A percentile compares a stretch with the other conserved stretches of the same genome.
Evolutionary conservation across 2,888 invertebrate genomes (phyloP).

Genomic region (Drosophila leonis): DNA sequence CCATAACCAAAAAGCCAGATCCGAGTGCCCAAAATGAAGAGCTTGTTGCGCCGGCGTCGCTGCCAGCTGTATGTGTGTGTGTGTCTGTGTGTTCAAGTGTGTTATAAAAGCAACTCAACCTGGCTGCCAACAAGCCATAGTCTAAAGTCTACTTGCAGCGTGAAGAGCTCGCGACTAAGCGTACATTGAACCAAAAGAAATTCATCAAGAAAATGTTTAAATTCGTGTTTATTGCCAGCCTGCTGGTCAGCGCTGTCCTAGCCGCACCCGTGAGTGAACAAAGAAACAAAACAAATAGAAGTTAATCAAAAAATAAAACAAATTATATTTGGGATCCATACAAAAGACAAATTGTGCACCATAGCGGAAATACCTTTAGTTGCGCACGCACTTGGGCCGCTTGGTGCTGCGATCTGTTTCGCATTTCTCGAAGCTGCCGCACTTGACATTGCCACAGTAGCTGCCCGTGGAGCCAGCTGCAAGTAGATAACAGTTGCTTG

Average conservation of each 20-base stretch:
- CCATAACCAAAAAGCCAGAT: conserved; percentile 41
- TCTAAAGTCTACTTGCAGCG: conserved; percentile 83
- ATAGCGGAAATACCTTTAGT: conserved; percentile 63
- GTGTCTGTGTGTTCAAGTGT: conserved; percentile 70
- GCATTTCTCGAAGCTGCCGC: conserved; percentile 89
- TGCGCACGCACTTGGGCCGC: conserved; percentile 89
- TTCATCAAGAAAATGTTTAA: conserved; percentile 71
- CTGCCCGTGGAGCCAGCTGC: conserved; percentile 85
- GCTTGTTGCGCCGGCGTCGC: conserved; percentile 44
- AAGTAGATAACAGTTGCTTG: neutral
- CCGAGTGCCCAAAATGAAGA: conserved; percentile 38
- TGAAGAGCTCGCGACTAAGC: conserved; percentile 64
- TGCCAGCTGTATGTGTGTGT: conserved; percentile 5
- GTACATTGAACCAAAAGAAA: conserved; percentile 9
- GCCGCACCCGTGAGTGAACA: conserved; percentile 83
- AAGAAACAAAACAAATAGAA: conserved; percentile 5
- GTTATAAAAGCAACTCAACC: conserved; percentile 79
- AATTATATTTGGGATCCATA: neutral
- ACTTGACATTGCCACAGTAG: conserved; percentile 90
- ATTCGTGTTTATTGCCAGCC: conserved; percentile 81
- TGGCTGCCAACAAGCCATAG: conserved; percentile 76
- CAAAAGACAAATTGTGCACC: neutral
- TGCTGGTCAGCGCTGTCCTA: conserved; percentile 75
- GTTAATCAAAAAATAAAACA: conserved; percentile 5
- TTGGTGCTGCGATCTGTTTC: conserved; percentile 88